Conservation (phyloP, 2,888 invertebrate genomes). For the Diogma glabrata region DNA sequence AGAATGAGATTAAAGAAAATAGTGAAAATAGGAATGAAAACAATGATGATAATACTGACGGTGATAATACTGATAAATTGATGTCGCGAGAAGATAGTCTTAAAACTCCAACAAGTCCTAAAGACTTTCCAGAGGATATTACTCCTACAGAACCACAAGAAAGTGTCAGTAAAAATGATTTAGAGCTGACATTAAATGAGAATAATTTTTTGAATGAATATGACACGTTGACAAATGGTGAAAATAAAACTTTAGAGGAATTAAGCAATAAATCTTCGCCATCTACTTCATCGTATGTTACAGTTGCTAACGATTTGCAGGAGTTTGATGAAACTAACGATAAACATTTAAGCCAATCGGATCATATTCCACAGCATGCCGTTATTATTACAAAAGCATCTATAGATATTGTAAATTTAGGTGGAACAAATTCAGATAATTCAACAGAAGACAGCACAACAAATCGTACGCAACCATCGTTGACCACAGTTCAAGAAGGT, state of each 20-base stretch:
- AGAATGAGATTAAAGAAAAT: slow-evolving; percentile 26
- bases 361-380: slow-evolving; percentile 38
- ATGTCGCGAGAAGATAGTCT: slow-evolving; percentile 13
- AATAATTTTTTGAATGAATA: slow-evolving; percentile 15
- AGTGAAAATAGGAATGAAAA: slow-evolving; percentile 34
- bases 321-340: slow-evolving; percentile 20
- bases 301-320: slow-evolving; percentile 35
- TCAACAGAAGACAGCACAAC: slow-evolving; percentile 40
- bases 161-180: slow-evolving; percentile 10
- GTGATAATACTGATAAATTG: slow-evolving; percentile 13
- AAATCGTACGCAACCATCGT: slow-evolving; percentile 33
- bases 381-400: slow-evolving; percentile 64
- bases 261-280: slow-evolving; percentile 28
- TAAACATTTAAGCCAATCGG: not conserved
- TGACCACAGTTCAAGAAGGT: slow-evolving; percentile 49
- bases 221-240: not conserved
- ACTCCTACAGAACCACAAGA: slow-evolving; percentile 4
- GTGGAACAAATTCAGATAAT: slow-evolving; percentile 19
- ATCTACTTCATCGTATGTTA: slow-evolving; percentile 35
- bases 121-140: slow-evolving; percentile 8
- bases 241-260: slow-evolving; percentile 7
- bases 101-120: slow-evolving; percentile 13
- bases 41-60: slow-evolving; percentile 29
- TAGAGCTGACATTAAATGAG: slow-evolving; percentile 19
- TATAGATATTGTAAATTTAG: slow-evolving; percentile 45